Evolutionary conservation across 2,113 vertebrate species (phyloP).

Genomic region (Coregonus clupeaformis): DNA sequence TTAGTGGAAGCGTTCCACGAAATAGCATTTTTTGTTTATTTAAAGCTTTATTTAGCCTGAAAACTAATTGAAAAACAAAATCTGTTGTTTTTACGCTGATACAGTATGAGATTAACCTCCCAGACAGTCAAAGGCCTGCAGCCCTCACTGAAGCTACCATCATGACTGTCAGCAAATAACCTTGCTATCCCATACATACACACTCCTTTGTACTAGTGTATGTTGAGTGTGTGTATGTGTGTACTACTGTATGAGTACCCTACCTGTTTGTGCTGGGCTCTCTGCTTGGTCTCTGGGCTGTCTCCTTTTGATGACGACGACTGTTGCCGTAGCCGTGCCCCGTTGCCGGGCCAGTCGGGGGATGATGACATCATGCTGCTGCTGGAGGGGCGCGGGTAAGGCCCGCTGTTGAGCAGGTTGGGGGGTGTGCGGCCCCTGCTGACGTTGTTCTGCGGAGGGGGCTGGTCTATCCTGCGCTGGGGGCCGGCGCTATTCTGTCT

Average conservation of each 20-base stretch:
- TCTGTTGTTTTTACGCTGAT: no score
- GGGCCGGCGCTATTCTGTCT: slow-evolving; percentile 93
- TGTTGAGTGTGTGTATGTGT: not conserved
- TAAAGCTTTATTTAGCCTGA: no score
- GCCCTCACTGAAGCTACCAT: no score
- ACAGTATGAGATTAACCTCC: no score
- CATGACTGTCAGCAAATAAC: no score
- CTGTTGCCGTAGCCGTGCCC: slow-evolving; percentile 89
- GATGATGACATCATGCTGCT: slow-evolving; percentile 88
- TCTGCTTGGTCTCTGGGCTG: slow-evolving; percentile 93
- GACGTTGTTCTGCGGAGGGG: slow-evolving; percentile 69
- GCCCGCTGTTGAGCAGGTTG: slow-evolving; percentile 81
- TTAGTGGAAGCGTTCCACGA: no score
- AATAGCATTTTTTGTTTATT: no score
- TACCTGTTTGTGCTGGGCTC: slow-evolving; percentile 91
- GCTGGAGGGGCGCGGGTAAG: slow-evolving; percentile 87
- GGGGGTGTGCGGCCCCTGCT: slow-evolving; percentile 88
- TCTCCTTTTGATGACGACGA: slow-evolving; percentile 94
- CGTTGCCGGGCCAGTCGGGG: slow-evolving; percentile 87
- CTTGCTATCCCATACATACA: no score
- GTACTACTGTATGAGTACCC: slow-evolving; percentile 14
- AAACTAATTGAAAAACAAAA: no score
- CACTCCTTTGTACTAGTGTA: no score
- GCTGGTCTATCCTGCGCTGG: slow-evolving; percentile 92
- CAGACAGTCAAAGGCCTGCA: no score